These are phyloP conservation scores for Anadara kagoshimensis DNA, from an alignment of 1,140 invertebrate species.

Conservation along the genomic window DNA sequence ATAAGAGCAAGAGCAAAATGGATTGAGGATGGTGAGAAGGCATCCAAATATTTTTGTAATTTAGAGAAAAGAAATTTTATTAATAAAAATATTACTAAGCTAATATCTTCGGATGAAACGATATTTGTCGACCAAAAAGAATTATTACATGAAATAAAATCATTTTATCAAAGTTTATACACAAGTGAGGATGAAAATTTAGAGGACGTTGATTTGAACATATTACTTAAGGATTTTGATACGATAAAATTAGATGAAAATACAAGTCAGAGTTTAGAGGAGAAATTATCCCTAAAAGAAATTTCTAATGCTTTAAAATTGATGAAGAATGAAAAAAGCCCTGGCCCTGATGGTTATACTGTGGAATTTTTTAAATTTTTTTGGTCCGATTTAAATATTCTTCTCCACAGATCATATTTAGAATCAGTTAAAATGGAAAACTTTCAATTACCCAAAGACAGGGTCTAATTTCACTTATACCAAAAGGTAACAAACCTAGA, in stretches of 20 bases:
- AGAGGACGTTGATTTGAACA: not conserved
- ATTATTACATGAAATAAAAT: slow-evolving; percentile 6
- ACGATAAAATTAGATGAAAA: not conserved
- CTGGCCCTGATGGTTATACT: slow-evolving; percentile 3
- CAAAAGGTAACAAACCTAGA: not conserved
- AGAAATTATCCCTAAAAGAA: not conserved
- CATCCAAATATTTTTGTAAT: slow-evolving; percentile 5
- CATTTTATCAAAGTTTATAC: slow-evolving; percentile 2
- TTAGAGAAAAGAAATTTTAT: too few relatives aligned
- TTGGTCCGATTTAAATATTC: not conserved
- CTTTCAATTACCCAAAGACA: not conserved
- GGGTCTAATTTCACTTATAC: not conserved
- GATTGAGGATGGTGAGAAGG: slow-evolving; percentile 2
- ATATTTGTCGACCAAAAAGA: not conserved
- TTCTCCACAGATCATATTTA: not conserved
- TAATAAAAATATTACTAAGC: not conserved
- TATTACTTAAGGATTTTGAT: not conserved
- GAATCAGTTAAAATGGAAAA: not conserved
- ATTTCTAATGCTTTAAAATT: not conserved
- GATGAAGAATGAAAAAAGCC: slow-evolving; percentile 2
- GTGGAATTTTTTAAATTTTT: slow-evolving; percentile 12
- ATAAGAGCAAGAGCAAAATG: slow-evolving; percentile 7
- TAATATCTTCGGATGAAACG: not conserved
- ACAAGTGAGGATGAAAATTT: not conserved
- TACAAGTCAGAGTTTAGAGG: not conserved